Evolutionary conservation across 2,888 invertebrate species (phyloP).

Genomic region (Temnothorax unifasciatus): DNA sequence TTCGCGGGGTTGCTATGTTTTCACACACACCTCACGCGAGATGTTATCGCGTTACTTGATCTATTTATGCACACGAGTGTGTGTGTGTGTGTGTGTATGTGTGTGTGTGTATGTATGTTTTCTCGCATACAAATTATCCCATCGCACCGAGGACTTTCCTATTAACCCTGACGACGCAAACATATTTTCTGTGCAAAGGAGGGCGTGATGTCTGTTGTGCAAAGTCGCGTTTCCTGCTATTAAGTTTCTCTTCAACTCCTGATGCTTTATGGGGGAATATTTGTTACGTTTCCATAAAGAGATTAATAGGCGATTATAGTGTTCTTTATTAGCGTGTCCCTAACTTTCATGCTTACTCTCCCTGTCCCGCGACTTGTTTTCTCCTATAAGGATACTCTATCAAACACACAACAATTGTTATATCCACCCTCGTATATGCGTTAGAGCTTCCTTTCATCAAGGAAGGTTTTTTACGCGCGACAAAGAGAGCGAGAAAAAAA

Average conservation of each 20-base stretch:
- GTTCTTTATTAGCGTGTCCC: not conserved
- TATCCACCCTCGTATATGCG: not conserved
- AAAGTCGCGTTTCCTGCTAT: constrained; percentile 22
- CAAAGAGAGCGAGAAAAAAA: not conserved
- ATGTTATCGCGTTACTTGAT: not conserved
- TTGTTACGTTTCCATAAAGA: not conserved
- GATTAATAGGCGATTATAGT: constrained; percentile 5
- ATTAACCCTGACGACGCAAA: constrained; percentile 15
- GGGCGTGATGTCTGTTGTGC: not conserved
- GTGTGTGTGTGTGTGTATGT: not conserved
- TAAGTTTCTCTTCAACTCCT: constrained; percentile 20
- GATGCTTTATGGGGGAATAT: constrained; percentile 12
- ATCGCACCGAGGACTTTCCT: not conserved
- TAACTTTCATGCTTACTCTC: not conserved
- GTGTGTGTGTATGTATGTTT: not conserved
- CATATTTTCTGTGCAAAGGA: constrained; percentile 22
- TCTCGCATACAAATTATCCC: constrained; percentile 34
- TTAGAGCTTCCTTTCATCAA: not conserved
- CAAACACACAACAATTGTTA: not conserved
- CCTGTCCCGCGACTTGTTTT: not conserved
- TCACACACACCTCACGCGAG: not conserved
- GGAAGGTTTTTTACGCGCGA: not conserved
- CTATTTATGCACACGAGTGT: not conserved
- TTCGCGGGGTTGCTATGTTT: not conserved
- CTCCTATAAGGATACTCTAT: not conserved